phyloP scores from a whole-genome alignment of 35 echinoderm and acorn worm genomes.

The Diadema setosum region DNA sequence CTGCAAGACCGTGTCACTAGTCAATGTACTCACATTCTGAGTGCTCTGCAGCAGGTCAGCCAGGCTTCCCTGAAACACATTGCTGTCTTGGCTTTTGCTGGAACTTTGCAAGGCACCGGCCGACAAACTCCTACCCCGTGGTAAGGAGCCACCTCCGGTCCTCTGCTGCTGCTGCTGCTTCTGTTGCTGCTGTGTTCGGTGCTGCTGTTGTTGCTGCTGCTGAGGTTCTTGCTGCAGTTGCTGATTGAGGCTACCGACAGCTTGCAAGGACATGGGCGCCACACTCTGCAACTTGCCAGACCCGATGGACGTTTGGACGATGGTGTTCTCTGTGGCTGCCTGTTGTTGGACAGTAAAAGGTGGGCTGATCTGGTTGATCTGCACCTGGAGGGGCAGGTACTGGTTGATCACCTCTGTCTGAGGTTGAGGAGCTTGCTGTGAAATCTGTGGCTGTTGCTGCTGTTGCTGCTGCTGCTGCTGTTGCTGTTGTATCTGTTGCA shows the following conservation, averaged over 20 bases:
- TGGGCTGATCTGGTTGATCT: background rate
- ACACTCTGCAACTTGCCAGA: background rate
- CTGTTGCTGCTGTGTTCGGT: slow-evolving; percentile 5
- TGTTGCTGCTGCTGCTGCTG: slow-evolving; percentile 38
- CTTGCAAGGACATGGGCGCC: background rate
- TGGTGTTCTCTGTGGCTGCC: background rate
- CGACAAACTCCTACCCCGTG: background rate
- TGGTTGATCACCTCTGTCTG: background rate
- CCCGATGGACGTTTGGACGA: background rate
- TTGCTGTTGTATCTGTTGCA: slow-evolving; percentile 2
- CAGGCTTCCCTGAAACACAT: background rate
- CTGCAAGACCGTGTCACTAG: no score
- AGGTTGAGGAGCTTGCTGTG: background rate
- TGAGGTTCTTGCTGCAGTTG: slow-evolving; percentile 17
- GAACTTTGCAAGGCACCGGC: background rate
- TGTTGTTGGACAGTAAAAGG: background rate
- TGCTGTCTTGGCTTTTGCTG: background rate
- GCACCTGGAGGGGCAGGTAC: background rate
- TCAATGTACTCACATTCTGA: background rate
- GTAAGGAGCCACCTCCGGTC: background rate
- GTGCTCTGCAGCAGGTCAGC: background rate
- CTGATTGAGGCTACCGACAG: background rate
- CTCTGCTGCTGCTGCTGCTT: slow-evolving; percentile 7
- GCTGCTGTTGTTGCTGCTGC: slow-evolving; percentile 26
- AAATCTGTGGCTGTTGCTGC: slow-evolving; percentile 26